These are phyloP conservation scores for Dasypolia templi DNA, from an alignment of 2,888 invertebrate species.

Conservation along the genomic window DNA sequence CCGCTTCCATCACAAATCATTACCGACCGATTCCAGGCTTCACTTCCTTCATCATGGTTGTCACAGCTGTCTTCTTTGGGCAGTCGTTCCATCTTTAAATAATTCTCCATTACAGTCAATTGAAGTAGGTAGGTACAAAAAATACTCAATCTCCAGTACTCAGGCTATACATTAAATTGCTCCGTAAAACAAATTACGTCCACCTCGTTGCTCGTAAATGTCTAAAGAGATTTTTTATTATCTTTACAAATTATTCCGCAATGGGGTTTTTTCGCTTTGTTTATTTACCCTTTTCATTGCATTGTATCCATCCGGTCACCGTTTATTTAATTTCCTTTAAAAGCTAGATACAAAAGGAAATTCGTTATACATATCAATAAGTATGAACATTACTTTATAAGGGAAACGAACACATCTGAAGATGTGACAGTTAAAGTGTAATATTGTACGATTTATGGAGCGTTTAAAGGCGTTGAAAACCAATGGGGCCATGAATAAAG, in stretches of 20 bases:
- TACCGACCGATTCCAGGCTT: not conserved
- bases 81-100: not conserved
- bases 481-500: constrained; percentile 75
- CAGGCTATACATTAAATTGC: constrained; percentile 62
- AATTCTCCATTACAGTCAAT: constrained; percentile 14
- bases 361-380: constrained; percentile 31
- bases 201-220: constrained; percentile 65
- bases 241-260: constrained; percentile 60
- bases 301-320: constrained; percentile 54
- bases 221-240: constrained; percentile 65
- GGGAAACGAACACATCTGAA: constrained; percentile 66
- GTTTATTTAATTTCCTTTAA: constrained; percentile 56
- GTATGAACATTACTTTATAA: constrained; percentile 36
- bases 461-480: constrained; percentile 77
- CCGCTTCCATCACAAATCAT: too few relatives aligned
- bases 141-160: constrained; percentile 21
- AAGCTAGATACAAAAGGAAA: constrained; percentile 23
- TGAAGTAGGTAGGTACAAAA: constrained; percentile 9
- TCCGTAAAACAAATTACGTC: constrained; percentile 68
- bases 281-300: constrained; percentile 56
- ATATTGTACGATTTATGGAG: constrained; percentile 79
- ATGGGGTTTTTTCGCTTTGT: constrained; percentile 42
- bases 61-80: not conserved
- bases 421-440: constrained; percentile 75
- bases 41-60: not conserved